Percentiles rank a stretch among this genome's conserved stretches.
Evolutionary conservation across 2,888 invertebrate genomes (phyloP).

Genomic region (Acanthoscelides obtectus): DNA sequence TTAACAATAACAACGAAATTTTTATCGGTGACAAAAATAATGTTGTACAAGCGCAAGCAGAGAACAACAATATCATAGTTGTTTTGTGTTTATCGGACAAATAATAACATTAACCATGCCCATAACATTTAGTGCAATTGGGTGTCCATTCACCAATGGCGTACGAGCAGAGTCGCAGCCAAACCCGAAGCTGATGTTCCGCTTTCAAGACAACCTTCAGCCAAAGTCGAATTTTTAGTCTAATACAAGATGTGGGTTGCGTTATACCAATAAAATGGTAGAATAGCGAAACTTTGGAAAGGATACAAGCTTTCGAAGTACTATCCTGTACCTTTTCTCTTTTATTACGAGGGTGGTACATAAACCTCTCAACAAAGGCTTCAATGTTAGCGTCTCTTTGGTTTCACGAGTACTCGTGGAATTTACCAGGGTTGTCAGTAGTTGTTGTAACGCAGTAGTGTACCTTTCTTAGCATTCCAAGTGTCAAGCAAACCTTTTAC

Average conservation of each 20-base stretch:
- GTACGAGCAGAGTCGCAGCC: not conserved
- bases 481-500: too few relatives aligned
- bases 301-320: not conserved
- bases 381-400: too few relatives aligned
- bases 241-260: too few relatives aligned
- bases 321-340: not conserved
- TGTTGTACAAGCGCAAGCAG: not conserved
- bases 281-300: too few relatives aligned
- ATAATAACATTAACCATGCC: not conserved
- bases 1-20: not conserved
- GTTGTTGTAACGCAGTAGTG: too few relatives aligned
- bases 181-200: not conserved
- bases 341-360: not conserved
- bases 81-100: not conserved
- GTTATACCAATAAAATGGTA: not conserved
- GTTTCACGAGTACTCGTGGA: too few relatives aligned
- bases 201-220: too few relatives aligned
- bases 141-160: not conserved
- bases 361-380: too few relatives aligned
- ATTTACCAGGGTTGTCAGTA: too few relatives aligned
- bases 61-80: not conserved
- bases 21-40: not conserved
- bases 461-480: too few relatives aligned
- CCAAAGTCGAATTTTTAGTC: too few relatives aligned
- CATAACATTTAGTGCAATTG: not conserved